Conservation (phyloP, 2,113 vertebrate species). For the Nothobranchius kuhntae region DNA sequence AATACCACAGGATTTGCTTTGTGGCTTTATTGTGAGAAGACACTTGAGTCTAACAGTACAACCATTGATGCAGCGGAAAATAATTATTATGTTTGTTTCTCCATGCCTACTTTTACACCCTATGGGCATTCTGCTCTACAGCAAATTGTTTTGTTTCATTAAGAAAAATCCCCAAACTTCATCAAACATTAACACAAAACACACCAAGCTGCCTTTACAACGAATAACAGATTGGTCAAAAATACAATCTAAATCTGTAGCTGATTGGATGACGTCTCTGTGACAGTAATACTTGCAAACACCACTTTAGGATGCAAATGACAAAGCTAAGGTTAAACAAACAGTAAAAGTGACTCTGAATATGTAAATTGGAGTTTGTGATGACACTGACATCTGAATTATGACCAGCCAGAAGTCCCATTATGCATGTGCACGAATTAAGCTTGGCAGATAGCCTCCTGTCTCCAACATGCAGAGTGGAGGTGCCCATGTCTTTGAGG, state of each 20-base stretch:
- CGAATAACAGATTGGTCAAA: too few species aligned
- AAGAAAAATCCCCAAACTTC: too few species aligned
- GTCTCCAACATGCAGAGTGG: constrained; percentile 59
- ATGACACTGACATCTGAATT: constrained; percentile 1
- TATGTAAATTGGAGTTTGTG: neutral
- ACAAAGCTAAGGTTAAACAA: neutral
- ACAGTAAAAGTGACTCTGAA: neutral
- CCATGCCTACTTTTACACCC: too few species aligned
- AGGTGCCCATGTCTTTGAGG: constrained; percentile 58
- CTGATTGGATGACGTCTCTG: neutral
- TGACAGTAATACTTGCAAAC: neutral
- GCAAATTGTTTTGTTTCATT: too few species aligned
- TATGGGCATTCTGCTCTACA: too few species aligned
- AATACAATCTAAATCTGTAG: neutral
- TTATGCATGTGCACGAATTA: constrained; percentile 52
- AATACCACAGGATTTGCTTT: too few species aligned
- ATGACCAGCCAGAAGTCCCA: neutral
- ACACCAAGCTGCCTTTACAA: too few species aligned
- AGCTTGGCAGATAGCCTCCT: constrained; percentile 60
- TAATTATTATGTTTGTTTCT: too few species aligned
- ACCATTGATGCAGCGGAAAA: too few species aligned
- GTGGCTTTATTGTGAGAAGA: too few species aligned
- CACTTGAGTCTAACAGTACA: too few species aligned
- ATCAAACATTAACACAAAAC: too few species aligned
- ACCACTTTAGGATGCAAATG: neutral